A percentile compares a stretch with the other conserved stretches of the same genome.
Evolutionary conservation across 2,888 invertebrate genomes (phyloP).

Genomic region (Meganola albula): DNA sequence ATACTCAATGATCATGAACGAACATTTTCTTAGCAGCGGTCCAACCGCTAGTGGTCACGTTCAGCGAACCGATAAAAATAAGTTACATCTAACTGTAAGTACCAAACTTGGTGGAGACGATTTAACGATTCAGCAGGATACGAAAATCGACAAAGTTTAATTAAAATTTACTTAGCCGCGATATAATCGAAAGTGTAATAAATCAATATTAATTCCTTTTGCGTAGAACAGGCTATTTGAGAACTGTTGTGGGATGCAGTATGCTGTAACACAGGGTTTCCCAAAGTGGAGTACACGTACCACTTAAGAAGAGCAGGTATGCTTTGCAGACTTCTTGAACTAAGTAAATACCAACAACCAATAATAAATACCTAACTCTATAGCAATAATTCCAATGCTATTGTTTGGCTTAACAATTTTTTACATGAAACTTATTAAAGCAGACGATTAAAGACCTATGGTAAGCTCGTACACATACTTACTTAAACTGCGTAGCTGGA

Average conservation of each 20-base stretch:
- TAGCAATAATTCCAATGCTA: too few species aligned
- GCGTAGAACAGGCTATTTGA: slow-evolving; percentile 30
- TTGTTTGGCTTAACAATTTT: too few species aligned
- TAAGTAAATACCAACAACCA: too few species aligned
- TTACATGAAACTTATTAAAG: too few species aligned
- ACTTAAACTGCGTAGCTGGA: too few species aligned
- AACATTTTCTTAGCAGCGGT: slow-evolving; percentile 11
- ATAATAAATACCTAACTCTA: too few species aligned
- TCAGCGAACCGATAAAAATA: slow-evolving; percentile 36
- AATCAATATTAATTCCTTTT: slow-evolving; percentile 38
- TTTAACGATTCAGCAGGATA: slow-evolving; percentile 44
- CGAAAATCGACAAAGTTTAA: slow-evolving; percentile 57
- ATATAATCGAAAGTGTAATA: slow-evolving; percentile 30
- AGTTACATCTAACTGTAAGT: slow-evolving; percentile 34
- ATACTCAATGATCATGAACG: slow-evolving; percentile 17
- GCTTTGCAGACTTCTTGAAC: too few species aligned
- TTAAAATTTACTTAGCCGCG: slow-evolving; percentile 39
- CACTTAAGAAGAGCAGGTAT: too few species aligned
- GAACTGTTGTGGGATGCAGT: slow-evolving; percentile 36
- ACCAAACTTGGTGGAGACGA: slow-evolving; percentile 25
- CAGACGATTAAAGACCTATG: too few species aligned
- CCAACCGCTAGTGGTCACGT: slow-evolving; percentile 20
- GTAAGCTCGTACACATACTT: too few species aligned
- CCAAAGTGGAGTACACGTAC: slow-evolving; percentile 11
- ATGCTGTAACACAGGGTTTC: too few species aligned